Evolutionary conservation across 2,113 vertebrate genomes (phyloP), one percentile per base, ranked within the genome.

Genomic region (Tetrax tetrax): DNA sequence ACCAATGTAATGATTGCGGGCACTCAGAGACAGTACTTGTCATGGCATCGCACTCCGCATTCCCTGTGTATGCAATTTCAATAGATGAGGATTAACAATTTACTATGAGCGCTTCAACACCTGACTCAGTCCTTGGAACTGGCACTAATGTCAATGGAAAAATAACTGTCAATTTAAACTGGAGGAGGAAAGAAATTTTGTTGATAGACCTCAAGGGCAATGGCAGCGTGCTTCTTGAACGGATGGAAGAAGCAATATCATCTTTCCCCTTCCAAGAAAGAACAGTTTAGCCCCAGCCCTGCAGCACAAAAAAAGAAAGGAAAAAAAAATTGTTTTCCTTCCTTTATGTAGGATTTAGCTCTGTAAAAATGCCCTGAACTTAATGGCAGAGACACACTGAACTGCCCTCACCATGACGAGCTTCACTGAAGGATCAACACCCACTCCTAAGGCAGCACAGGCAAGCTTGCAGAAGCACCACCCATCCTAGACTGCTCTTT

Each of bases 21-120:
- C 54, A 2, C 90, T 71, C 9, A 2, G 91, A 91, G 53, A 56
- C 4, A 1, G 70, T 92, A 82, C 96, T 96, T 97, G 96, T 92
- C 59, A 35, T 70, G 97, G 96, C 94, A 96, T 59, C 10, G 28
- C 83, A 91, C 96, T 79, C 61, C 60, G 22, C 93, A 76, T 93
- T 96, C 94, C 79, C 95, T 19, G 29, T 18, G 11, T 80, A 59
- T 47, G 91, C 69, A 33, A 16, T 78, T 95, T 94, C 90, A 72
- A 74, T 56, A 90, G 75, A 59, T 0, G 2, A 37, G 87, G 83
- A 95, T 97, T 93, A 95, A 90, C 65, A 64, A 60, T 45, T 48
- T 66, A 80, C 70, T 50, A 50, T 21, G 35, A 90, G 71, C 4
- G 8, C 63, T 77, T 89, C 80, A 89, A 7, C 78, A 76, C 83